These are phyloP conservation scores for Leucophenga varia DNA, from an alignment of 1,140 invertebrate genomes.

Conservation along the genomic window DNA sequence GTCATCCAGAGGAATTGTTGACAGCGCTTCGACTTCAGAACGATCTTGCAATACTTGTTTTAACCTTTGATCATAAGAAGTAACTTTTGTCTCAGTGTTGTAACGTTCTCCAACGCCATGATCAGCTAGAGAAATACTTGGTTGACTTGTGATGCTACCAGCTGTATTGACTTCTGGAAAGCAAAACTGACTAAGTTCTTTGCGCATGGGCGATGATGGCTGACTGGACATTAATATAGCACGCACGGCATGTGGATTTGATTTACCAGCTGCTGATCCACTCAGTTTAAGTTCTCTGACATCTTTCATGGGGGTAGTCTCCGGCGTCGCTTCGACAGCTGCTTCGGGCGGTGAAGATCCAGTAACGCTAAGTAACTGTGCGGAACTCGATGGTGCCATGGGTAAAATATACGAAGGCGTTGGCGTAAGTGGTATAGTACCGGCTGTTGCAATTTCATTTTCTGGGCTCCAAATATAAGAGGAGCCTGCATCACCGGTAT, in stretches of 20 bases:
- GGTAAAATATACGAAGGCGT: conserved; percentile 54
- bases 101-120: too few species aligned
- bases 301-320: conserved; percentile 81
- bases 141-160: conserved; percentile 1
- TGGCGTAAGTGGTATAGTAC: conserved; percentile 59
- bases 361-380: conserved; percentile 34
- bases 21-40: conserved; percentile 12
- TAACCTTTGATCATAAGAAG: conserved; percentile 29
- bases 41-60: conserved; percentile 40
- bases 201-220: conserved; percentile 68
- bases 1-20: not conserved
- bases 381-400: conserved; percentile 24
- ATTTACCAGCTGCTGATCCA: conserved; percentile 33
- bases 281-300: conserved; percentile 36
- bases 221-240: conserved; percentile 60
- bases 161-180: conserved; percentile 34
- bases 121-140: too few species aligned
- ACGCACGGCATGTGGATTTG: conserved; percentile 65
- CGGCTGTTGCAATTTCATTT: conserved; percentile 38
- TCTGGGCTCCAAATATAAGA: conserved; percentile 51
- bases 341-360: conserved; percentile 66
- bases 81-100: too few species aligned
- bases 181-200: conserved; percentile 63
- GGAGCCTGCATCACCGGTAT: conserved; percentile 15
- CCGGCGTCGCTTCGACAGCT: conserved; percentile 82